A percentile compares a stretch with the other conserved stretches of the same genome.
These are phyloP conservation scores for Pantherophis alleghaniensis DNA, from an alignment of 2,797 vertebrate genomes.

Conservation along the genomic window DNA sequence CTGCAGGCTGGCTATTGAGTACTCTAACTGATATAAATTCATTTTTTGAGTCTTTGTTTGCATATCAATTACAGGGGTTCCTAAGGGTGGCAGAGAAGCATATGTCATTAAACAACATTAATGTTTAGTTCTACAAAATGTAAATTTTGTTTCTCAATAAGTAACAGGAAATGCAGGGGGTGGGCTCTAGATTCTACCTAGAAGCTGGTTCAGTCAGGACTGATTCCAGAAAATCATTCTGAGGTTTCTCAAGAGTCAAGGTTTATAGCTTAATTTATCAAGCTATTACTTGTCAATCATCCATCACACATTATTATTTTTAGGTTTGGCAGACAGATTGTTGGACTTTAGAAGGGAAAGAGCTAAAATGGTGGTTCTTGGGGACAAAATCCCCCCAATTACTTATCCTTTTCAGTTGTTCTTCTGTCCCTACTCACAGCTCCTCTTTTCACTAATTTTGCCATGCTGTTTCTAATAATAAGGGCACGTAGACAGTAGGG, in stretches of 20 bases:
- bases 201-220: neutral
- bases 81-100: neutral
- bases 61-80: neutral
- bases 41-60: neutral
- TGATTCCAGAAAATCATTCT: neutral
- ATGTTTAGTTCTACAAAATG: neutral
- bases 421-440: neutral
- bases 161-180: neutral
- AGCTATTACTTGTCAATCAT: conserved; percentile 6
- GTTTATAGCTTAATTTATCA: conserved; percentile 13
- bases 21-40: neutral
- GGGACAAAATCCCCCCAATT: neutral
- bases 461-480: neutral
- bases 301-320: conserved; percentile 1
- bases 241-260: neutral
- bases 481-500: neutral
- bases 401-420: neutral
- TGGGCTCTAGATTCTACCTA: neutral
- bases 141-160: neutral
- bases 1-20: neutral
- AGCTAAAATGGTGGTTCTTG: neutral
- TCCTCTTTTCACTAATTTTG: neutral
- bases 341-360: neutral
- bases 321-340: neutral
- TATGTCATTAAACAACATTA: neutral